Evolutionary conservation across 23 tunicate genomes (phyloP).

Genomic region (Diplosoma virens): DNA sequence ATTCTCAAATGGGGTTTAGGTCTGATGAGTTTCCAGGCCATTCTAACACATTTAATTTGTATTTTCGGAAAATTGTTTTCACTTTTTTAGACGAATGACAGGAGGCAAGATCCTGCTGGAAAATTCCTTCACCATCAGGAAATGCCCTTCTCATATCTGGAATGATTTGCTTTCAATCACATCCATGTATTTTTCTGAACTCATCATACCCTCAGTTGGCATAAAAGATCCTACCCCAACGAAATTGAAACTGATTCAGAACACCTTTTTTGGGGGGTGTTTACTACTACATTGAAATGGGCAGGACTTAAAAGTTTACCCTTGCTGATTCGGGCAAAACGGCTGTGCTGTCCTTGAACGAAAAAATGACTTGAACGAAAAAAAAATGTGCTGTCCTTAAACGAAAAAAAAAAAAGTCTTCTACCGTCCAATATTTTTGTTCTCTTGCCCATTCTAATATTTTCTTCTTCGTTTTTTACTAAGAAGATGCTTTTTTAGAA

Average conservation of each 20-base stretch:
- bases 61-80: constrained; percentile 2
- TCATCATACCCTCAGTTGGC: constrained; percentile 25
- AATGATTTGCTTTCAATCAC: background rate
- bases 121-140: constrained; percentile 19
- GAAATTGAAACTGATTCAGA: constrained; percentile 5
- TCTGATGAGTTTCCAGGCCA: constrained; percentile 29
- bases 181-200: background rate
- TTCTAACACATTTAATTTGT: constrained; percentile 9
- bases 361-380: constrained; percentile 14
- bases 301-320: background rate
- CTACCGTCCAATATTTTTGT: constrained; percentile 9
- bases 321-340: constrained; percentile 12
- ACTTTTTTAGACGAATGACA: constrained; percentile 23
- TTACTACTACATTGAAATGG: constrained; percentile 8
- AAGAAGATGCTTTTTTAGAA: background rate
- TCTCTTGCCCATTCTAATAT: constrained; percentile 19
- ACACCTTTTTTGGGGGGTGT: constrained; percentile 14
- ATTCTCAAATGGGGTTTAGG: constrained; percentile 18
- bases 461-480: constrained; percentile 7
- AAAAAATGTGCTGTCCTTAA: constrained; percentile 12
- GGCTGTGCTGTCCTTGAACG: constrained; percentile 23
- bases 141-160: constrained; percentile 22
- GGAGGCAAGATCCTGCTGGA: constrained; percentile 28
- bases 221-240: constrained; percentile 1
- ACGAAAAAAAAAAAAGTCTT: too few species aligned